phyloP scores from a whole-genome alignment of 2,113 vertebrate species.

The Acrocephalus arundinaceus region DNA sequence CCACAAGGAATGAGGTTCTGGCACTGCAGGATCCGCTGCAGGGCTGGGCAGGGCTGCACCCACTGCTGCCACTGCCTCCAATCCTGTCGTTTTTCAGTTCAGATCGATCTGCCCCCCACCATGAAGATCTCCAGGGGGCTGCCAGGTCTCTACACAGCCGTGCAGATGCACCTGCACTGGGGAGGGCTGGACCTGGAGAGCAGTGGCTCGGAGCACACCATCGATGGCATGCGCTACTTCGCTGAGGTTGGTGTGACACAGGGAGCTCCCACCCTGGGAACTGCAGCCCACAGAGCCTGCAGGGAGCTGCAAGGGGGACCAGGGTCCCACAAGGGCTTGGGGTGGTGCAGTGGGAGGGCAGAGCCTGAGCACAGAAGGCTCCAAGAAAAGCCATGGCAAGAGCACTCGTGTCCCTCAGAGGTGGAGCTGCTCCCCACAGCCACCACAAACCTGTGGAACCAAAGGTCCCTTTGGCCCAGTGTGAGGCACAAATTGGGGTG shows the following conservation, averaged over 20 bases:
- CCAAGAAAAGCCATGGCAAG: neutral
- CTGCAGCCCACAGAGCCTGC: neutral
- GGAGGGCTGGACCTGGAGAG: slow-evolving; percentile 80
- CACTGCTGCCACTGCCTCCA: neutral
- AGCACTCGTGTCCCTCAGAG: neutral
- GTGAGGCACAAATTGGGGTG: neutral
- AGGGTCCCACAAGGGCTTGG: accelerated
- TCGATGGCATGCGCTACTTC: slow-evolving; percentile 84
- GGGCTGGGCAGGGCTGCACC: accelerated
- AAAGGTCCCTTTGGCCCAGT: neutral
- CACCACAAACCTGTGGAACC: neutral
- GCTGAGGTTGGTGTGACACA: slow-evolving; percentile 78
- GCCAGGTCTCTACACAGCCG: slow-evolving; percentile 72
- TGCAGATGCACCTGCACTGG: slow-evolving; percentile 95
- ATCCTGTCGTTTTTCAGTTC: slow-evolving; percentile 69
- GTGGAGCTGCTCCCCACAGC: neutral
- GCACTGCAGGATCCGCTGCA: accelerated
- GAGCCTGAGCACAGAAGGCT: neutral
- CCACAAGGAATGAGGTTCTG: no score
- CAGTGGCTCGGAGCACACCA: slow-evolving; percentile 90
- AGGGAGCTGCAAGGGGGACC: neutral
- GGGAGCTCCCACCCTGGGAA: neutral
- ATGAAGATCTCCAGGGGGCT: slow-evolving; percentile 80
- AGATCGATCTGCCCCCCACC: slow-evolving; percentile 81
- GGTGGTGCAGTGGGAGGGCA: neutral